Conservation (phyloP, 2,888 invertebrate genomes). For the Hyposoter dolosus region DNA sequence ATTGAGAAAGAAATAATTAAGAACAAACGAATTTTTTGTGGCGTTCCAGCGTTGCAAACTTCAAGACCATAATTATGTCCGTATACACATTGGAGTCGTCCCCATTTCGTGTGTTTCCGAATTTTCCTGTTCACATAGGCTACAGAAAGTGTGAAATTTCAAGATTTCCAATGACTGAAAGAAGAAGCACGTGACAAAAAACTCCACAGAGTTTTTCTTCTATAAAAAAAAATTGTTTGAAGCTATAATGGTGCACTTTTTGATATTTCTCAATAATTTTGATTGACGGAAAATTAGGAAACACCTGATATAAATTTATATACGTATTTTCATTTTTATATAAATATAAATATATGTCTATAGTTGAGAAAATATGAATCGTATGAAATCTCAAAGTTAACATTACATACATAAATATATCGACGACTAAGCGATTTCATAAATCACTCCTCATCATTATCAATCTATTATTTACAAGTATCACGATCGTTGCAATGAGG, state of each 20-base stretch:
- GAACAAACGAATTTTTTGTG: background rate
- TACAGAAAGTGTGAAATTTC: too few relatives aligned
- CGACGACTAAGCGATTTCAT: conserved; percentile 23
- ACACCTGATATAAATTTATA: background rate
- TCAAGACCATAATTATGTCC: conserved; percentile 7
- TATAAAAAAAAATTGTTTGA: too few relatives aligned
- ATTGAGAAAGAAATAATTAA: background rate
- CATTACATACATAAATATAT: conserved; percentile 51
- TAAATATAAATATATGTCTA: background rate
- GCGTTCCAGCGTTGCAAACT: conserved; percentile 11
- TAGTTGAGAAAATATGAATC: background rate
- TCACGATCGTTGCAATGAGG: conserved; percentile 64
- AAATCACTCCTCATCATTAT: conserved; percentile 38
- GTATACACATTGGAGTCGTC: background rate
- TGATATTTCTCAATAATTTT: too few relatives aligned
- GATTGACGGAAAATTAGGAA: background rate
- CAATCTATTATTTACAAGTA: conserved; percentile 68
- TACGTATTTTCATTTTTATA: background rate
- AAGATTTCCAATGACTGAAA: too few relatives aligned
- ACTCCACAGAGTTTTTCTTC: too few relatives aligned
- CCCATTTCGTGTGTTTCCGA: background rate
- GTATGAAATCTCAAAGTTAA: background rate
- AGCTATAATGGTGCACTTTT: too few relatives aligned
- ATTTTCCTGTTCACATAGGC: background rate
- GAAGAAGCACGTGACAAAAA: too few relatives aligned